Conservation (phyloP, 2,797 vertebrate genomes). For the Taenioides sp. region DNA sequence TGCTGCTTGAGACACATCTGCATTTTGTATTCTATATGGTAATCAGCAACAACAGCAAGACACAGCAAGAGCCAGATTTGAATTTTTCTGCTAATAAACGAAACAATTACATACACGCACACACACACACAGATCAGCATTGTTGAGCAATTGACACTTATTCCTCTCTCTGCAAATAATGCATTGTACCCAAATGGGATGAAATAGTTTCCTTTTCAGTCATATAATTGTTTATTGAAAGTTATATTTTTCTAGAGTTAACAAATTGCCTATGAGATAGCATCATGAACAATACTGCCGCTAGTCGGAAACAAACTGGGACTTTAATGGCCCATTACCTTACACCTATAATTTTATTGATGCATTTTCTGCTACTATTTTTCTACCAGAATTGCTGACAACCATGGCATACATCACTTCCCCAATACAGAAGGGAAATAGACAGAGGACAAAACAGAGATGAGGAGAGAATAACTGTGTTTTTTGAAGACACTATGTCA, state of each 20-base stretch:
- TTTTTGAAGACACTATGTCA: constrained; percentile 30
- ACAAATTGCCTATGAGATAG: constrained; percentile 28
- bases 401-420: constrained; percentile 1
- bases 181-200: not conserved
- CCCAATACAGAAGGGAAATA: constrained; percentile 6
- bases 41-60: not conserved
- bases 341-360: constrained; percentile 18
- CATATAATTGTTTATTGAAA: constrained; percentile 37
- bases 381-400: constrained; percentile 16
- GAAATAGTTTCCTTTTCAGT: constrained; percentile 12
- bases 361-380: constrained; percentile 11
- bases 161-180: not conserved
- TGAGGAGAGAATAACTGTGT: not conserved
- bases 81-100: not conserved
- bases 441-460: constrained; percentile 19
- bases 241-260: constrained; percentile 23
- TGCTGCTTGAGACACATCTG: too few species aligned
- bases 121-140: too few species aligned
- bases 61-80: not conserved
- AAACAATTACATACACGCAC: not conserved
- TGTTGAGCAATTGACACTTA: not conserved
- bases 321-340: constrained; percentile 30
- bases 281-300: constrained; percentile 15
- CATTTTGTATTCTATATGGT: not conserved
- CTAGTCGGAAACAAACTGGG: constrained; percentile 22